Conservation (phyloP, 2,888 invertebrate species). For the Dolichomitus sp. region DNA sequence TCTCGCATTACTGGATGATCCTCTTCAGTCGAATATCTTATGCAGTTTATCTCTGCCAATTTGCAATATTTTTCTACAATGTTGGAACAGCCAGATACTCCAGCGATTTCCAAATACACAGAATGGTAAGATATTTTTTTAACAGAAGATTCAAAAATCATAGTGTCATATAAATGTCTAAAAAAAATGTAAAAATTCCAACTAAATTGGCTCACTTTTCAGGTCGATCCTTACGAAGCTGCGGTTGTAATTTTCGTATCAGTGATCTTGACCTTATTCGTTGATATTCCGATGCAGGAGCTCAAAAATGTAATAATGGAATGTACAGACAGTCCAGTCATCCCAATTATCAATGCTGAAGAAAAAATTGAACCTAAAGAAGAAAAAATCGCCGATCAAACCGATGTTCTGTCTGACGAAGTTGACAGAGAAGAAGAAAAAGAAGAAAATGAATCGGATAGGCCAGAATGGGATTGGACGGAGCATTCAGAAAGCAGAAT, state of each 20-base stretch:
- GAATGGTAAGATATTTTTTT: slow-evolving; percentile 87
- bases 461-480: slow-evolving; percentile 53
- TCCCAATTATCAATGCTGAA: slow-evolving; percentile 32
- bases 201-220: slow-evolving; percentile 72
- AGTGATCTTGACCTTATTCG: slow-evolving; percentile 88
- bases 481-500: slow-evolving; percentile 40
- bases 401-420: background rate
- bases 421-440: slow-evolving; percentile 47
- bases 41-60: slow-evolving; percentile 90
- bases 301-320: slow-evolving; percentile 86
- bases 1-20: slow-evolving; percentile 88
- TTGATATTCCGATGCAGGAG: slow-evolving; percentile 90
- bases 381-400: slow-evolving; percentile 3
- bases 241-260: slow-evolving; percentile 87
- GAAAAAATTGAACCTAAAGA: slow-evolving; percentile 23
- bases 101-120: slow-evolving; percentile 88
- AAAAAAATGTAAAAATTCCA: background rate
- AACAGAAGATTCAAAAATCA: background rate
- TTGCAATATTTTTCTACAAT: slow-evolving; percentile 90
- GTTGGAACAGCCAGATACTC: slow-evolving; percentile 89
- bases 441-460: slow-evolving; percentile 40
- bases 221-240: slow-evolving; percentile 89
- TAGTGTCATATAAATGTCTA: background rate
- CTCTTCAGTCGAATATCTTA: slow-evolving; percentile 90
- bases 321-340: slow-evolving; percentile 74